phyloP scores from a whole-genome alignment of 1,140 invertebrate species.

The Phymorhynchus buccinoides region DNA sequence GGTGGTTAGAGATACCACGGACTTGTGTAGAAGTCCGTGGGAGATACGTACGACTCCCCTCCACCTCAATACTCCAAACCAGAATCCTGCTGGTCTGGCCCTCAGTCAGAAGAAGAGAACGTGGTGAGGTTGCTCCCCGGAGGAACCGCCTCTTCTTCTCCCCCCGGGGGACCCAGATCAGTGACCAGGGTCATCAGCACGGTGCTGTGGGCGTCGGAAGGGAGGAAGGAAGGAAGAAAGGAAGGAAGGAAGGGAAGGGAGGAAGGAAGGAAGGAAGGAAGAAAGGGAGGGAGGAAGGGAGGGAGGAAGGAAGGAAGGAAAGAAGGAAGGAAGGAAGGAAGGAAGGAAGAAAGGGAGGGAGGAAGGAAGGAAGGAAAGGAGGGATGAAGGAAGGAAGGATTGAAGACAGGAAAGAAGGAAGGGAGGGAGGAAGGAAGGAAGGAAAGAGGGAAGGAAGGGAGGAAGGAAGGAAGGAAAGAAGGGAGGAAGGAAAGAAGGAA shows the following conservation, averaged over 20 bases:
- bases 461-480: background rate
- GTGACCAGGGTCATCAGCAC: too few relatives aligned
- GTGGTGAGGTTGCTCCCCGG: too few relatives aligned
- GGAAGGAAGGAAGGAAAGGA: background rate
- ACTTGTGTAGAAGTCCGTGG: too few relatives aligned
- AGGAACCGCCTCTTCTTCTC: too few relatives aligned
- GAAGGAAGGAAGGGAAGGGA: too few relatives aligned
- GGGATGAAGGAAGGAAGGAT: background rate
- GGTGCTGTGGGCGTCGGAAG: background rate
- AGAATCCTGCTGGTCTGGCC: too few relatives aligned
- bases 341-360: background rate
- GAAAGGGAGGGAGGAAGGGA: background rate
- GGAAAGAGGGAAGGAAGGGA: background rate
- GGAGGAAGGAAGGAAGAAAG: background rate
- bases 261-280: background rate
- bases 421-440: background rate
- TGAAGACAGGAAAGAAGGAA: background rate
- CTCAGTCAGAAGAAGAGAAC: too few relatives aligned
- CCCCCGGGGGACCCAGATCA: too few relatives aligned
- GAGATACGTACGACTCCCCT: too few relatives aligned
- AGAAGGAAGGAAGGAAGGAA: background rate
- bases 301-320: background rate
- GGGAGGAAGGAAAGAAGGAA: background rate
- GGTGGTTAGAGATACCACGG: too few relatives aligned
- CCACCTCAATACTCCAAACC: too few relatives aligned